phyloP scores from a whole-genome alignment of 2,888 invertebrate genomes.

The Rutpela maculata region DNA sequence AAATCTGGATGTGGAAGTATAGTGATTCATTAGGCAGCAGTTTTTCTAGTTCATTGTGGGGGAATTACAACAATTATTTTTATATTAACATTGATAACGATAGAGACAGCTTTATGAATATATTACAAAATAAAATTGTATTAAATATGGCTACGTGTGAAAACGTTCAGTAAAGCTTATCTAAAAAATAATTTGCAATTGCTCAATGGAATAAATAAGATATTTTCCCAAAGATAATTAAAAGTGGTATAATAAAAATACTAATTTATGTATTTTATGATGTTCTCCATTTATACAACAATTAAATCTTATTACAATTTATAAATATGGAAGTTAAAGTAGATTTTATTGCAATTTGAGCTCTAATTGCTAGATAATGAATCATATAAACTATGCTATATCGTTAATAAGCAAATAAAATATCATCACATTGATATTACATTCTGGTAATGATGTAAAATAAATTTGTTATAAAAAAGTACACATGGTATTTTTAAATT shows the following conservation, averaged over 20 bases:
- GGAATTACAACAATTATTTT: no score
- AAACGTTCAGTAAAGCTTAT: not conserved
- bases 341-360: not conserved
- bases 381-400: not conserved
- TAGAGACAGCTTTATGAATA: no score
- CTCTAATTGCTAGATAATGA: not conserved
- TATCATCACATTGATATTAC: no score
- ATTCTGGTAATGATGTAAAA: no score
- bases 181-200: not conserved
- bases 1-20: no score
- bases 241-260: not conserved
- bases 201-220: not conserved
- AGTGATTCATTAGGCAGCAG: no score
- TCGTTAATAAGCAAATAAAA: no score
- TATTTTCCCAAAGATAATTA: not conserved
- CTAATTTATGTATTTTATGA: not conserved
- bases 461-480: no score
- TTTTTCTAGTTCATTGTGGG: no score
- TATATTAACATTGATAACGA: no score
- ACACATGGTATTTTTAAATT: no score
- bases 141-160: not conserved
- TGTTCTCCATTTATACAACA: not conserved
- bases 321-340: not conserved
- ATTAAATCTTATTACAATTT: not conserved
- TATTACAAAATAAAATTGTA: no score